Base-by-base conservation (phyloP, 2,797 vertebrate species). In the Remorina albescens region DNA sequence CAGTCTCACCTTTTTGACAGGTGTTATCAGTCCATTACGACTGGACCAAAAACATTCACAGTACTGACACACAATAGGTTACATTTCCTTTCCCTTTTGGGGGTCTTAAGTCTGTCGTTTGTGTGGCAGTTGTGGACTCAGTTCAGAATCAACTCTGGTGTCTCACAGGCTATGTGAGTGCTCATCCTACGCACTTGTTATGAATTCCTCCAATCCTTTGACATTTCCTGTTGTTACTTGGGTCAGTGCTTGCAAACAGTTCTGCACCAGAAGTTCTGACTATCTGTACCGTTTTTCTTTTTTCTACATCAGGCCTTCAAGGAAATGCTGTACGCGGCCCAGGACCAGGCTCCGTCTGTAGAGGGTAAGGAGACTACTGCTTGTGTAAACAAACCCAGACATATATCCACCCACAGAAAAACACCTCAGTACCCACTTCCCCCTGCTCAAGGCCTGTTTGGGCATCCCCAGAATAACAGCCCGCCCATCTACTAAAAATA, bases 311-410 rank as follows among this genome's bases (percentile, higher is more conserved):
- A 99, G 98, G 97, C 97, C 67, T 97, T 99, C 94, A 99, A 99
- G 89, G 98, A 99, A 83, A 98, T 98, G 98, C 93, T 99, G 57
- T 99, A 99, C 91, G 96, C 97, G 26, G 96, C 98, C 87, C 97
- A 99, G 94, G 98, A 99, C 93, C 97, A 99, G 91, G 98, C 98
- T 73, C 98, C 98, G 28, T 98, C 98, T 91, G 94, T 96, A 94
- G 98, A 99, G 96, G 97, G 98, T 99, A 97, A 96, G 91, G 65
- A 88, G 76, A 82, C 72, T 67, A 72, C 44, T 73, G 69, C 81
- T 69, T 68, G 32, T 34, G 72, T 66, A 47, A 77, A 76, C 69
- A 83, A 70, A 75, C 53, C 28, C 58, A 64, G 44, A 81, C 55
- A 49, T 19, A 68, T 11, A 44, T 18, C 66, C 58, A 56, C 63